Evolutionary conservation across 2,797 vertebrate species (phyloP), one percentile per base, ranked within the genome.

Genomic region (Sebastes minor): DNA sequence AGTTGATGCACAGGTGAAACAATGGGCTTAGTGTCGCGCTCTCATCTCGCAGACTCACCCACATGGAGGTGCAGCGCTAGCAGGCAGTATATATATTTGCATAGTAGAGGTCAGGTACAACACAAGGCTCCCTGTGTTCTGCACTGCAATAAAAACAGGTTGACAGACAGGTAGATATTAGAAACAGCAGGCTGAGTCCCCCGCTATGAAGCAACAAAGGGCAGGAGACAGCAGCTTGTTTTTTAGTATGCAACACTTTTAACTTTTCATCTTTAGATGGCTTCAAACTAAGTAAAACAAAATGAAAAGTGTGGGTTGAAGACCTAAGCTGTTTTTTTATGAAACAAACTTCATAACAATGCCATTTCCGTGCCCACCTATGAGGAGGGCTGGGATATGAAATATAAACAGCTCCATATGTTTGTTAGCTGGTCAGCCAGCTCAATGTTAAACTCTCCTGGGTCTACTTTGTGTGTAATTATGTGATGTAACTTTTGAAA

Each of bases 31-130:
- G 81, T 93, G 89, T 93, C 28, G n/a, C 2, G 12, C 80, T 80
- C 61, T 65, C 74, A 78, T 79, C 81, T 87, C 73, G 55, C 64
- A 3, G 72, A 76, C 66, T 78, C 65, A 80, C 76, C 78, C 69
- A 81, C 13, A 6, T 75, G 76, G 81, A 83, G 82, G n/a, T 53
- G 59, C 77, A 49, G 76, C 10, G 13, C 42, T 61, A 61, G 81
- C 78, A 81, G 74, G 69, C 74, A 76, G 53, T 68, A 33, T 60
- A 57, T 66, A 69, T 83, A 94, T 94, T 94, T 94, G 91, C 93
- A 94, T 93, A 87, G 82, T 62, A 90, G 90, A 93, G 91, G 89
- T 92, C 91, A 91, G 82, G 69, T 80, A 69, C 75, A 82, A 77
- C 80, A 92, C 87, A 92, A 86, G 68, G 76, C 85, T 86, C 46